A percentile compares a stretch with the other conserved stretches of the same genome.
Evolutionary conservation across 2,113 vertebrate species (phyloP).

Genomic region (Anas platyrhynchos): DNA sequence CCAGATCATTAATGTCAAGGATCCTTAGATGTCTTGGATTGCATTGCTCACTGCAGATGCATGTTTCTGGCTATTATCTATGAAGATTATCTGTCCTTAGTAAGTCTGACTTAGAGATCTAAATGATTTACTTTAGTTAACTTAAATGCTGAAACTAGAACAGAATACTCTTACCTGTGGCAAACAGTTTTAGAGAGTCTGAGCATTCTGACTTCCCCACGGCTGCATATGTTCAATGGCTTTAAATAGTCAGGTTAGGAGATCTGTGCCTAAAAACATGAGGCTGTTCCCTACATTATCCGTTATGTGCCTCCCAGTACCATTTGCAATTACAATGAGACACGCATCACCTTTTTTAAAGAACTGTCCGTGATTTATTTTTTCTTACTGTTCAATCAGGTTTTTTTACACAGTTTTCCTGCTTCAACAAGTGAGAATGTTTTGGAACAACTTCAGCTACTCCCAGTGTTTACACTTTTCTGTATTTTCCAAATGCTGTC

Average conservation of each 20-base stretch:
- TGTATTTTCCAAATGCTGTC: neutral
- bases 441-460: neutral
- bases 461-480: neutral
- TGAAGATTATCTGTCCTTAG: neutral
- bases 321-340: neutral
- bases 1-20: neutral
- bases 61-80: neutral
- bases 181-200: neutral
- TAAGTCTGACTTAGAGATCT: neutral
- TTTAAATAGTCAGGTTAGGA: neutral
- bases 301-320: neutral
- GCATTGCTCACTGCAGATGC: neutral
- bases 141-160: neutral
- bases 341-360: neutral
- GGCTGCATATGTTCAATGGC: neutral
- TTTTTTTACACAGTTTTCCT: neutral
- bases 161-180: neutral
- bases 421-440: neutral
- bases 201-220: neutral
- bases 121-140: neutral
- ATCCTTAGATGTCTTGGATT: neutral
- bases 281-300: neutral
- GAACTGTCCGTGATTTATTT: neutral
- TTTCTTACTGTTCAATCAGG: neutral
- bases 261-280: neutral